Percentiles rank a stretch among this genome's conserved stretches.
Evolutionary conservation across 2,797 vertebrate genomes (phyloP).

Genomic region (Lutra lutra): DNA sequence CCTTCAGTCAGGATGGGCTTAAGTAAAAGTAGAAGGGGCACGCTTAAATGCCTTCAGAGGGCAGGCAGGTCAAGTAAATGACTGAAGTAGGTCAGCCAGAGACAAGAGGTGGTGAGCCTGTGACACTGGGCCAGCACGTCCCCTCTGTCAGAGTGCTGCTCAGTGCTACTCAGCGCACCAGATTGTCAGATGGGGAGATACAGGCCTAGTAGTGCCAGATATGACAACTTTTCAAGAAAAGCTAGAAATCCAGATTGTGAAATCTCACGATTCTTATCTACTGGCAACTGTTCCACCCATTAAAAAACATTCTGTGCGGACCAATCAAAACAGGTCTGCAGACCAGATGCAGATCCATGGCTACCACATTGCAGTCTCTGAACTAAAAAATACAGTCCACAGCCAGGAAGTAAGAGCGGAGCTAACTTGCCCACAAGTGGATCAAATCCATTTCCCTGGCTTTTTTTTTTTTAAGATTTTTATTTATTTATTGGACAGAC

Average conservation of each 20-base stretch:
- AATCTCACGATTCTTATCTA: not conserved
- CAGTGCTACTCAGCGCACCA: not conserved
- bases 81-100: not conserved
- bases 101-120: not conserved
- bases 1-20: not conserved
- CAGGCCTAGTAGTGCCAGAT: not conserved
- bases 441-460: not conserved
- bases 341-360: not conserved
- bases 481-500: too few relatives aligned
- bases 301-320: not conserved
- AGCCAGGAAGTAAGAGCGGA: not conserved
- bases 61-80: not conserved
- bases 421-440: not conserved
- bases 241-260: constrained; percentile 9
- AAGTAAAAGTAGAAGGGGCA: not conserved
- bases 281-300: not conserved
- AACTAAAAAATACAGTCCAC: not conserved
- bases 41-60: not conserved
- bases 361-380: not conserved
- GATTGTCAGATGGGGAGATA: not conserved
- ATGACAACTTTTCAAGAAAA: constrained; percentile 10
- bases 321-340: not conserved
- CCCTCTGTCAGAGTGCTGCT: not conserved
- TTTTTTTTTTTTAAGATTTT: not conserved
- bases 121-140: not conserved